Conservation (phyloP, 2,888 invertebrate genomes). For the Cloeon dipterum region DNA sequence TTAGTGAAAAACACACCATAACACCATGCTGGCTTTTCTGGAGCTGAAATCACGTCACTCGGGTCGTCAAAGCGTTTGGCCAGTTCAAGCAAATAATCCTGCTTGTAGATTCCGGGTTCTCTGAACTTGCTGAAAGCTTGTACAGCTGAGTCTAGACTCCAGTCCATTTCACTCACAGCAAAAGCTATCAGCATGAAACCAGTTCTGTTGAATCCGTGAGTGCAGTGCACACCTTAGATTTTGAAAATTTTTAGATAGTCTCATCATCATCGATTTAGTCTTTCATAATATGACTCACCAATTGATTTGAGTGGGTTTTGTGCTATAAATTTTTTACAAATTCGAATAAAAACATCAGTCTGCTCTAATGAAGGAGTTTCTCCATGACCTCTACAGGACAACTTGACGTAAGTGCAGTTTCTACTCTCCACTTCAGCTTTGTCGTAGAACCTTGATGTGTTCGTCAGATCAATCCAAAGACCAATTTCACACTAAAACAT, state of each 20-base stretch:
- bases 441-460: conserved; percentile 82
- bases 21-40: conserved; percentile 73
- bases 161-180: conserved; percentile 63
- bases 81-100: conserved; percentile 77
- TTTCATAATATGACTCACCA: too few relatives aligned
- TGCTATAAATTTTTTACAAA: conserved; percentile 55
- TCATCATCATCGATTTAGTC: too few relatives aligned
- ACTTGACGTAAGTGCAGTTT: conserved; percentile 65
- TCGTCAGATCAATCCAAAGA: conserved; percentile 90
- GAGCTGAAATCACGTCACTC: conserved; percentile 45
- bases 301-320: conserved; percentile 57
- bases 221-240: conserved; percentile 59
- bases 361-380: conserved; percentile 78
- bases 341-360: conserved; percentile 54
- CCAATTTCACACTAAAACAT: conserved; percentile 36
- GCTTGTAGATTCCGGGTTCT: conserved; percentile 93
- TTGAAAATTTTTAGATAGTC: background rate
- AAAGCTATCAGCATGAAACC: conserved; percentile 87
- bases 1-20: too few relatives aligned
- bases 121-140: conserved; percentile 50
- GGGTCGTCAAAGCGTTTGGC: conserved; percentile 55
- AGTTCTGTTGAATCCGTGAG: conserved; percentile 96
- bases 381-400: conserved; percentile 77
- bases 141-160: conserved; percentile 65
- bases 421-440: conserved; percentile 49